These are phyloP conservation scores for Fabriciana adippe DNA, from an alignment of 2,888 invertebrate genomes.

Conservation along the genomic window DNA sequence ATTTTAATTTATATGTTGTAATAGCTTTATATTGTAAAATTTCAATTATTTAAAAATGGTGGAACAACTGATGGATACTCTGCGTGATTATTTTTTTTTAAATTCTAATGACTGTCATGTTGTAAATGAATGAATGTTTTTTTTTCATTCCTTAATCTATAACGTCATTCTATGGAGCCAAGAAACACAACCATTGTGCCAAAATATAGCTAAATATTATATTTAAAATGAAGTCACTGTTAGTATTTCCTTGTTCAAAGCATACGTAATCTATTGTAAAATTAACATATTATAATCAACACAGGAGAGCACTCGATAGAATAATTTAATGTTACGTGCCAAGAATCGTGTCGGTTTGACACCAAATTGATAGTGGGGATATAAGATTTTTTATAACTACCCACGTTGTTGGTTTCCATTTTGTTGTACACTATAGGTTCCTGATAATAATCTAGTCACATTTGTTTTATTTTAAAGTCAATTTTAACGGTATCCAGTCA, in stretches of 20 bases:
- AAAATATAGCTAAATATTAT: neutral
- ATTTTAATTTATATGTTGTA: constrained; percentile 15
- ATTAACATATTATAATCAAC: constrained; percentile 31
- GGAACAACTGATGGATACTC: constrained; percentile 9
- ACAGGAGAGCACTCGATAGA: constrained; percentile 29
- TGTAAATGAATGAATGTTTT: constrained; percentile 17
- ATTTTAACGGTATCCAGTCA: constrained; percentile 11
- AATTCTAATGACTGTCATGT: constrained; percentile 4
- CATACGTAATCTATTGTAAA: constrained; percentile 37
- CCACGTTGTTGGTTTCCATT: constrained; percentile 10
- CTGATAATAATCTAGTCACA: constrained; percentile 9
- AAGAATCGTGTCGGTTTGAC: constrained; percentile 10
- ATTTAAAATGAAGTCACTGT: constrained; percentile 38
- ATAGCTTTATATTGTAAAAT: constrained; percentile 19
- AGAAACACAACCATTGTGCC: constrained; percentile 2
- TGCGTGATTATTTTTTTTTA: neutral
- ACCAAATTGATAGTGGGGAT: constrained; percentile 4
- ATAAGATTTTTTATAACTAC: neutral
- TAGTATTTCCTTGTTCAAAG: constrained; percentile 35
- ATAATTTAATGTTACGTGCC: constrained; percentile 28
- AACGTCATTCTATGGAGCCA: constrained; percentile 5
- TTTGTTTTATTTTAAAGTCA: constrained; percentile 2
- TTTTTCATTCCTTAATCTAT: too few relatives aligned
- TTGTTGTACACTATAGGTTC: constrained; percentile 18
- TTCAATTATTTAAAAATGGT: constrained; percentile 14